Evolutionary conservation across 2,797 vertebrate species (phyloP).

Genomic region (Luscinia megarhynchos): DNA sequence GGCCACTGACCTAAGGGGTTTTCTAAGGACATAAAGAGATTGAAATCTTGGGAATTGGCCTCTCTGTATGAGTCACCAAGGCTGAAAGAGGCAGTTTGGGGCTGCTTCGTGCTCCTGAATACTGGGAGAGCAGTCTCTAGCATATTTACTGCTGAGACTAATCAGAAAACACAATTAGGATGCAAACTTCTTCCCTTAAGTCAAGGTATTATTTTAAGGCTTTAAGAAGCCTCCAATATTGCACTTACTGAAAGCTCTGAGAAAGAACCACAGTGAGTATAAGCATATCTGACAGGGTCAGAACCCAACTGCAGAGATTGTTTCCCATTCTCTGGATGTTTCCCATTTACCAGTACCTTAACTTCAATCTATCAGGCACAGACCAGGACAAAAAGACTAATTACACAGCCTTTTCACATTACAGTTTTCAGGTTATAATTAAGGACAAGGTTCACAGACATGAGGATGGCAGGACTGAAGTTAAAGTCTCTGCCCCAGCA

Average conservation of each 20-base stretch:
- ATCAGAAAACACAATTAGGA: constrained; percentile 16
- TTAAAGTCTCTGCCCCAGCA: not conserved
- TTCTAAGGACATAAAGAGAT: constrained; percentile 18
- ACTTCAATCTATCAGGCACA: not conserved
- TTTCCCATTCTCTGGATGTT: not conserved
- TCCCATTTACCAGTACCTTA: not conserved
- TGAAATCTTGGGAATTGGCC: constrained; percentile 5
- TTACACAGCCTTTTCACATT: not conserved
- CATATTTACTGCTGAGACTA: not conserved
- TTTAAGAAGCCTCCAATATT: not conserved
- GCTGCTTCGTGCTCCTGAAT: not conserved
- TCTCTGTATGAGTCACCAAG: not conserved
- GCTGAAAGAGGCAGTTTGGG: not conserved
- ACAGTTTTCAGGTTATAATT: not conserved
- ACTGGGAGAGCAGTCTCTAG: not conserved
- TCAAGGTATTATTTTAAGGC: not conserved
- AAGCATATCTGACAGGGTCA: not conserved
- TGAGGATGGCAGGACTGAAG: not conserved
- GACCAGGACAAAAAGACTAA: not conserved
- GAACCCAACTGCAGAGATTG: not conserved
- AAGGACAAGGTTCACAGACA: not conserved
- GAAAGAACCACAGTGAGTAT: not conserved
- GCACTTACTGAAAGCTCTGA: not conserved
- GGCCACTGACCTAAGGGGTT: not conserved
- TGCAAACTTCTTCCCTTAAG: not conserved